phyloP scores from a whole-genome alignment of 1,140 invertebrate species.

The Brachionus manjavacas region DNA sequence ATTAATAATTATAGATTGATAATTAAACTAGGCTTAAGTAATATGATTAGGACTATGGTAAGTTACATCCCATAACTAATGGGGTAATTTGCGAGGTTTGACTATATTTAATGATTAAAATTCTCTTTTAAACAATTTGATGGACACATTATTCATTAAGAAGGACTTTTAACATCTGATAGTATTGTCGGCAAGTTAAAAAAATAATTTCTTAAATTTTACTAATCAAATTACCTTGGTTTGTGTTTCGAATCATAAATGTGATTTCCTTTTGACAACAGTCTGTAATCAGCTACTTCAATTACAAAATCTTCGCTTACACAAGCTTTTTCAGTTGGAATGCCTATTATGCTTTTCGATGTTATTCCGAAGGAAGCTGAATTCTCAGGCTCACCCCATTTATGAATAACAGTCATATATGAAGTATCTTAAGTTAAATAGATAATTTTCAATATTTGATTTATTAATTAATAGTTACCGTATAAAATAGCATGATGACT shows the following conservation, averaged over 20 bases:
- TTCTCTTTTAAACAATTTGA: too few relatives aligned
- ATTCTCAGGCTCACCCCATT: background rate
- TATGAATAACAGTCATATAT: slow-evolving; percentile 9
- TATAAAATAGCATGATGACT: slow-evolving; percentile 9
- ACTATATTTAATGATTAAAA: too few relatives aligned
- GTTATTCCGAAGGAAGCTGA: background rate
- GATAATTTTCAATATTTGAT: too few relatives aligned
- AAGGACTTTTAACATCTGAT: too few relatives aligned
- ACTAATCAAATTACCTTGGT: background rate
- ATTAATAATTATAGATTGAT: too few relatives aligned
- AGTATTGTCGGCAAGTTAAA: too few relatives aligned
- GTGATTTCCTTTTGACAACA: background rate
- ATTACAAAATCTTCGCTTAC: slow-evolving; percentile 38
- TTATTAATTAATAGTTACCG: background rate
- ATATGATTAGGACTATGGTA: too few relatives aligned
- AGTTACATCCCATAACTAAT: too few relatives aligned
- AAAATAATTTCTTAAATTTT: background rate
- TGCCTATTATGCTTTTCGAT: background rate
- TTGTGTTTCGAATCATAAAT: background rate
- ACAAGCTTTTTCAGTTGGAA: slow-evolving; percentile 24
- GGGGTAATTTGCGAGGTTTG: too few relatives aligned
- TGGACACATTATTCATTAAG: too few relatives aligned
- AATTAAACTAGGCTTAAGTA: too few relatives aligned
- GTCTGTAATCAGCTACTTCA: background rate
- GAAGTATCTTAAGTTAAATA: background rate